Conservation (phyloP, 1,140 invertebrate species). For the Nasonia vitripennis region DNA sequence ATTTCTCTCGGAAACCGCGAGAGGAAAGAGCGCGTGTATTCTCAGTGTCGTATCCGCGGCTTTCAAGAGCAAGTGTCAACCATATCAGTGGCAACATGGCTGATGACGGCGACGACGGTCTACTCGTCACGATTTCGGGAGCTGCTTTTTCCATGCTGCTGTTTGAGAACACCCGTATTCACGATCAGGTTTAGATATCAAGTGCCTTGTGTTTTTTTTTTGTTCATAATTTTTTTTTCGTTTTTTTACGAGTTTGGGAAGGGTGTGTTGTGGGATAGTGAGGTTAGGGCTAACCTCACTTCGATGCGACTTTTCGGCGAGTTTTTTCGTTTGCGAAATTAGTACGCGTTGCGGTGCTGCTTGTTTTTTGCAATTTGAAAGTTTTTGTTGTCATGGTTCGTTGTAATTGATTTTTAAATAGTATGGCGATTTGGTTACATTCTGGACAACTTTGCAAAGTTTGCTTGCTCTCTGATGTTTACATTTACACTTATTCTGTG, state of each 20-base stretch:
- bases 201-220: neutral
- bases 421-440: neutral
- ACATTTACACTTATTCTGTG: too few relatives aligned
- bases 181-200: constrained; percentile 73
- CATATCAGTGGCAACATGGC: constrained; percentile 66
- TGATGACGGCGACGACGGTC: constrained; percentile 60
- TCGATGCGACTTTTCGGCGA: neutral
- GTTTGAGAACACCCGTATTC: constrained; percentile 79
- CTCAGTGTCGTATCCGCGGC: too few relatives aligned
- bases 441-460: neutral
- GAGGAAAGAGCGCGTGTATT: too few relatives aligned
- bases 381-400: neutral
- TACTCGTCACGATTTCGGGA: constrained; percentile 73
- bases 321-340: neutral
- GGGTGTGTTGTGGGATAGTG: neutral
- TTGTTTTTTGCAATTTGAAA: neutral
- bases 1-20: too few relatives aligned
- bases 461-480: neutral
- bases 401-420: constrained; percentile 44
- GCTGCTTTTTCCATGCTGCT: constrained; percentile 79
- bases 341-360: too few relatives aligned
- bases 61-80: neutral
- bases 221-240: neutral
- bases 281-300: constrained; percentile 14
- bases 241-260: neutral